Conservation (phyloP, 2,888 invertebrate species). For the Dynastes tityus region DNA sequence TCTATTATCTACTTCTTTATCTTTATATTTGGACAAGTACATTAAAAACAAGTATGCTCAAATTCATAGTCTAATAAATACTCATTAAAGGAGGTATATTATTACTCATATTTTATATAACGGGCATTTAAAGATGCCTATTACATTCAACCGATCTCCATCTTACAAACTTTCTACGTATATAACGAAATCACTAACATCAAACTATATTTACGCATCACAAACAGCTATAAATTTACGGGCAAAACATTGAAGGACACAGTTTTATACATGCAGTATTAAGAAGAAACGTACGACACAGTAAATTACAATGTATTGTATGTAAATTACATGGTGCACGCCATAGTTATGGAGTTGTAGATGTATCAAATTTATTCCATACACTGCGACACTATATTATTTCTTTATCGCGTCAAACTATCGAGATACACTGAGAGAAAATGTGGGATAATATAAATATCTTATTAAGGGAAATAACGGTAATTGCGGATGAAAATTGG, state of each 20-base stretch:
- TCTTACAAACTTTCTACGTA: background rate
- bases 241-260: conserved; percentile 11
- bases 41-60: too few relatives aligned
- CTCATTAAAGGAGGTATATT: too few relatives aligned
- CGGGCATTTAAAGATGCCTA: too few relatives aligned
- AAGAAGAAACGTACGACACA: conserved; percentile 17
- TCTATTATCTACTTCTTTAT: too few relatives aligned
- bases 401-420: conserved; percentile 47
- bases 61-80: too few relatives aligned
- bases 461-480: conserved; percentile 47
- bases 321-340: conserved; percentile 43
- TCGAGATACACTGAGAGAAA: conserved; percentile 37
- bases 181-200: background rate
- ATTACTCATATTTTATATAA: too few relatives aligned
- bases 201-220: conserved; percentile 12
- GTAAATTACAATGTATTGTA: conserved; percentile 49
- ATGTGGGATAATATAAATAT: conserved; percentile 45
- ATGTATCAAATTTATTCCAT: conserved; percentile 42
- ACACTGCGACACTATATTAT: conserved; percentile 31
- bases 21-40: too few relatives aligned
- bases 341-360: conserved; percentile 35
- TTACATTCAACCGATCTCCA: too few relatives aligned
- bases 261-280: conserved; percentile 19
- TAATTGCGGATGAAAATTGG: conserved; percentile 44
- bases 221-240: conserved; percentile 2